These are phyloP conservation scores for Acleris emargana DNA, from an alignment of 2,888 invertebrate genomes.

Conservation along the genomic window DNA sequence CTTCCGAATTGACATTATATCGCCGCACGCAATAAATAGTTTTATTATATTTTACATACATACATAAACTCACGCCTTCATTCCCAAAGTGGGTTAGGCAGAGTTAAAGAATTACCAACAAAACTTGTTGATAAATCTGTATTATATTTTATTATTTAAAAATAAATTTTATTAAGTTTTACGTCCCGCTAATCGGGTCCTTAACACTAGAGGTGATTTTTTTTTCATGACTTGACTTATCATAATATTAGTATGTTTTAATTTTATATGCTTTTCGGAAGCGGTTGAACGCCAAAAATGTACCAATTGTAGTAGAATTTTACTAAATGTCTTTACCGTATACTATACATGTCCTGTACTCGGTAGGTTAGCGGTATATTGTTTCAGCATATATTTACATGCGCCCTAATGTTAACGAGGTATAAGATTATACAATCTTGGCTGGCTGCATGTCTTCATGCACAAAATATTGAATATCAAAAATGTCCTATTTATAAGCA, in stretches of 20 bases:
- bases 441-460: constrained; percentile 1
- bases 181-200: no score
- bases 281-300: constrained; percentile 16
- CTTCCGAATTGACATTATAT: constrained; percentile 1
- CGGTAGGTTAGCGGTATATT: constrained; percentile 22
- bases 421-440: constrained; percentile 20
- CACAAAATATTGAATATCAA: not conserved
- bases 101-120: no score
- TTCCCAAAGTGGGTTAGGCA: no score
- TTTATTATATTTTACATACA: no score
- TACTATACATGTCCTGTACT: constrained; percentile 28
- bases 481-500: not conserved
- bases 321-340: constrained; percentile 27
- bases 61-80: no score
- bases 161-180: no score
- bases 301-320: constrained; percentile 29
- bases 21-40: no score
- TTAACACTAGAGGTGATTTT: no score
- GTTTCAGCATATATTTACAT: constrained; percentile 32
- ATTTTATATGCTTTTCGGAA: not conserved
- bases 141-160: no score
- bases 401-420: constrained; percentile 19
- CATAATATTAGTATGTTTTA: no score
- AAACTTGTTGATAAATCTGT: no score
- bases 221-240: no score